Evolutionary conservation across 64 coral and sea anemone species (phyloP), one percentile per base, ranked within the genome.

Genomic region (Acropora tenuis): DNA sequence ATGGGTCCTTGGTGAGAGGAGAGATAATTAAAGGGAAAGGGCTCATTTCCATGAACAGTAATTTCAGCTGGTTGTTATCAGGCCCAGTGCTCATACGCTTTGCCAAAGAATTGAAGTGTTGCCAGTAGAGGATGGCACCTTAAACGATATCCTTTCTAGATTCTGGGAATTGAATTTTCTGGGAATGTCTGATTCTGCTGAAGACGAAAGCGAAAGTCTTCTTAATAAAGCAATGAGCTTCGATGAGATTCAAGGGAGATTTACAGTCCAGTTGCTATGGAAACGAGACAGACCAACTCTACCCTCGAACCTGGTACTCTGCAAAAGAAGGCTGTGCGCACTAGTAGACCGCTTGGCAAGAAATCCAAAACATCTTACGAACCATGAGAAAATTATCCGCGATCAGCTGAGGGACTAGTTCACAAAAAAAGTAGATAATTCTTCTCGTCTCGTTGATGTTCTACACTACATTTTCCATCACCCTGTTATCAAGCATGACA

Each of bases 1-100:
- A 84, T 67, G 16, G 76, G 19, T n/a, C 47, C 1, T 49, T 66
- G 74, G 44, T 43, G 6, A 86, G 40, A 41, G 11, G 68, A 13
- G 67, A 72, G 55, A 84, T 63, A 63, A 63, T 63, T 13, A 63
- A 63, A 13, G 59, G 59, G 15, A 13, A 63, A 13, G 59, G 59
- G 59, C 59, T 13, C 59, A 63, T 63, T 2, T 2, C 59, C 15
- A 63, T 63, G 59, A 63, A 60, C 13, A 88, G 85, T 59, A 82
- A 88, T 61, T 93, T 88, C 47, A 77, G 92, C 52, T 93, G 92
- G 77, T 30, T 93, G 43, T 79, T 93, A 41, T 88, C 92, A 41
- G 77, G 91, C 18, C 91, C 91, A 91, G 7, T 63, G 59, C 15
- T 63, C 9, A 63, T 1, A 63, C 59, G 59, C 59, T 52, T 79